phyloP scores from a whole-genome alignment of 23 tunicate species.

The Styela plicata region DNA sequence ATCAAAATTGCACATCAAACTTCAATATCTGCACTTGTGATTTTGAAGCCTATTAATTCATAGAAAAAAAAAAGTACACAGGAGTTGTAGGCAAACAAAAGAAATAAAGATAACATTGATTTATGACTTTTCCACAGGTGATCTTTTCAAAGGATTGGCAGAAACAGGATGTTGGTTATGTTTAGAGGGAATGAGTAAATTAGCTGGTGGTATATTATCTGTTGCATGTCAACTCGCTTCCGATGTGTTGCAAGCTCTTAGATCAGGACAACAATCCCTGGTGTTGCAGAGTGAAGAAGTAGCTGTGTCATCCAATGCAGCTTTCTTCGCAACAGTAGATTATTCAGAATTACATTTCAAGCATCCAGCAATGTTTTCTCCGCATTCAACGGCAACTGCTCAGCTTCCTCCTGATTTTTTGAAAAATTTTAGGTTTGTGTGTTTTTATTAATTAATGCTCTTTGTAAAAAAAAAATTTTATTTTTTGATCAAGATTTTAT shows the following conservation, averaged over 20 bases:
- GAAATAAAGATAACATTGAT: too few relatives aligned
- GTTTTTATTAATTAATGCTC: too few relatives aligned
- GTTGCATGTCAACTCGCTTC: slow-evolving; percentile 76
- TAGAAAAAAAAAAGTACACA: too few relatives aligned
- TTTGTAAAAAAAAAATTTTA: too few relatives aligned
- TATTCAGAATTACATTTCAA: not conserved
- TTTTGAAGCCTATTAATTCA: too few relatives aligned
- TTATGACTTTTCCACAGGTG: too few relatives aligned
- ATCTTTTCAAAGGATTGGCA: slow-evolving; percentile 84
- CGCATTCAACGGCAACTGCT: slow-evolving; percentile 21
- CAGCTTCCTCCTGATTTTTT: slow-evolving; percentile 49
- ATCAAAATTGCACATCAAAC: too few relatives aligned
- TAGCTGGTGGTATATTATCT: slow-evolving; percentile 44
- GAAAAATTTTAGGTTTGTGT: slow-evolving; percentile 58
- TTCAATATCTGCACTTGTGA: too few relatives aligned
- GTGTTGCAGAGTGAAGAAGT: slow-evolving; percentile 82
- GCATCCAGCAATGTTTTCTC: slow-evolving; percentile 9
- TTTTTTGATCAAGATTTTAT: too few relatives aligned
- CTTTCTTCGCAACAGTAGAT: slow-evolving; percentile 77
- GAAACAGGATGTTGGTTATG: slow-evolving; percentile 92
- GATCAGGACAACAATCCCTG: slow-evolving; percentile 37
- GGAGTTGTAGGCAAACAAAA: too few relatives aligned
- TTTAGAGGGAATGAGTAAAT: slow-evolving; percentile 37
- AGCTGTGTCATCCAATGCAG: slow-evolving; percentile 52
- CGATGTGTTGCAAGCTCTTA: slow-evolving; percentile 56